A percentile compares a stretch with the other conserved stretches of the same genome.
These are phyloP conservation scores for Phlogophora meticulosa DNA, from an alignment of 2,888 invertebrate species.

Conservation along the genomic window DNA sequence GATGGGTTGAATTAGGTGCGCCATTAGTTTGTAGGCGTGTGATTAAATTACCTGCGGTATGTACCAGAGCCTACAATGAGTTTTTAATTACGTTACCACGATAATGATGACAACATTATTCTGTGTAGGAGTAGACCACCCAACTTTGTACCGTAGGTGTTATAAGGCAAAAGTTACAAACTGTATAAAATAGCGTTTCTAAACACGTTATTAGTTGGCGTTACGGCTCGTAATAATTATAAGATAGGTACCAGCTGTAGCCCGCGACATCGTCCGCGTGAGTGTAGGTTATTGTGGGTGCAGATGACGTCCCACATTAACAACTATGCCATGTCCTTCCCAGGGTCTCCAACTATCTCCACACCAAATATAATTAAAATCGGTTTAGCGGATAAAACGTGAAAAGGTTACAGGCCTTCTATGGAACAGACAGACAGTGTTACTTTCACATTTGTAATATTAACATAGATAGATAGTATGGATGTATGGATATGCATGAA, in stretches of 20 bases:
- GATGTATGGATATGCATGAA: too few species aligned
- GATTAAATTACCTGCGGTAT: constrained; percentile 10
- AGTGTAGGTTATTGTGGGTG: not conserved
- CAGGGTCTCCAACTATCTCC: too few species aligned
- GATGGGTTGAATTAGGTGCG: not conserved
- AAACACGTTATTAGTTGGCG: constrained; percentile 1
- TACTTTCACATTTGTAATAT: too few species aligned
- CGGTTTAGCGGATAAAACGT: too few species aligned
- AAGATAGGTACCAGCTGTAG: not conserved
- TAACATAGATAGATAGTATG: too few species aligned
- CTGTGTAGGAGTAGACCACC: constrained; percentile 55
- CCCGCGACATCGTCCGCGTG: too few species aligned
- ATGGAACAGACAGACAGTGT: too few species aligned
- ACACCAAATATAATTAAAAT: too few species aligned
- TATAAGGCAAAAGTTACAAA: constrained; percentile 32
- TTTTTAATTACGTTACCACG: constrained; percentile 52
- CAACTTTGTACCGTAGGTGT: constrained; percentile 34
- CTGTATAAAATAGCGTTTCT: constrained; percentile 2
- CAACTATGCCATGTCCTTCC: too few species aligned
- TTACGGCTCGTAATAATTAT: not conserved
- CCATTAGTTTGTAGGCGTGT: constrained; percentile 14
- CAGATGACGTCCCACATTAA: too few species aligned
- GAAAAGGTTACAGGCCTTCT: too few species aligned
- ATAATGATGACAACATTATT: constrained; percentile 57
- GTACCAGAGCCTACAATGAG: constrained; percentile 32